phyloP scores from a whole-genome alignment of 2,888 invertebrate genomes.

The Deilephila elpenor region DNA sequence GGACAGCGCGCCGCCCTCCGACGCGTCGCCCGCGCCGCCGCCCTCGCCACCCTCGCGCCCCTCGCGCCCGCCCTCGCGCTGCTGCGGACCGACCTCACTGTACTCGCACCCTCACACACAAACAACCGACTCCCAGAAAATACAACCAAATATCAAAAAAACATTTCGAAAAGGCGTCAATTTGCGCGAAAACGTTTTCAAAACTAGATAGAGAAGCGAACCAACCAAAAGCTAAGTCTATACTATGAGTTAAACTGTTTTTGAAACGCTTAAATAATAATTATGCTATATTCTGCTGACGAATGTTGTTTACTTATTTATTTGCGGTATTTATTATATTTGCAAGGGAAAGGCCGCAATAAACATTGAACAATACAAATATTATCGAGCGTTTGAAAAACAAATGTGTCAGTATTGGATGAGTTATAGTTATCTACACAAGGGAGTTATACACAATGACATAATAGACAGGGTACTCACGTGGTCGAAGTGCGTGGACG shows the following conservation, averaged over 20 bases:
- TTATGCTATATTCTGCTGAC: background rate
- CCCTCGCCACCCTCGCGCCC: slow-evolving; percentile 38
- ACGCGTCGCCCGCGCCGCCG: slow-evolving; percentile 39
- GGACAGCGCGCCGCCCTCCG: slow-evolving; percentile 37
- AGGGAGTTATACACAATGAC: background rate
- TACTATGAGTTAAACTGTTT: background rate
- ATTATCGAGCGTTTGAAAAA: slow-evolving; percentile 19
- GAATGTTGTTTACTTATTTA: background rate
- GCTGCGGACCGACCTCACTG: slow-evolving; percentile 41
- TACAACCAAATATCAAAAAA: background rate
- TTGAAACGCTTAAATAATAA: slow-evolving; percentile 5
- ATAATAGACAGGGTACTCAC: slow-evolving; percentile 60
- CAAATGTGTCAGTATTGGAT: background rate
- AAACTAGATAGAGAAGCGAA: background rate
- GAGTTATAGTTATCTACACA: background rate
- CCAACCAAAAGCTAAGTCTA: background rate
- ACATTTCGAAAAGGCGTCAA: background rate
- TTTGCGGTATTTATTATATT: background rate
- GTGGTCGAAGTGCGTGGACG: slow-evolving; percentile 75
- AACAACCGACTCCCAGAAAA: background rate
- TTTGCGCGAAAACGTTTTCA: background rate
- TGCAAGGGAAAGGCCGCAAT: background rate
- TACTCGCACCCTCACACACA: background rate
- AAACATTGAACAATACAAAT: background rate
- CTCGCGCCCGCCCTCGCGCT: slow-evolving; percentile 58